Evolutionary conservation across 1,140 invertebrate genomes (phyloP), one percentile per base, ranked within the genome.

Genomic region (Zeugodacus cucurbitae): DNA sequence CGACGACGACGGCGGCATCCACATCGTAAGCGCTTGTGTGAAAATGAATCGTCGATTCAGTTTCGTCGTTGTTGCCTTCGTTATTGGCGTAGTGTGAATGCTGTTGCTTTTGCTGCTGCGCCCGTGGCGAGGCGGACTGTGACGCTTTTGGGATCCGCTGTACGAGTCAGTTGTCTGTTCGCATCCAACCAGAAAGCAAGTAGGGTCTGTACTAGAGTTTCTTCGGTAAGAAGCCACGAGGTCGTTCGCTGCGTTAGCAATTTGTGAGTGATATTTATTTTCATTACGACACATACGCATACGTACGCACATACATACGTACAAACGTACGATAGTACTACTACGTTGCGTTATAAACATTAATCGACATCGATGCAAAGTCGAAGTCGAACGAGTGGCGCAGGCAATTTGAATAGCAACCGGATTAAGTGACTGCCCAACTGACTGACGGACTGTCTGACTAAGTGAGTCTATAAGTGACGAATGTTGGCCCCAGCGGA

Each of bases 221-320:
- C 91, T 91, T 91, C 91, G 91, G 92, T 92, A 90, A 91, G 92
- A 93, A 93, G 92, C 92, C 92, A 93, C 92, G 92, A 93, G 92
- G 92, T 93, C 91, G 91, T 92, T 87, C 88, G 78, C 48, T 88
- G 44, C 57, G 58, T 78, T 87, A 88, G 54, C 67, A 86, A 86
- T 86, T 86, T 82, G 74, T 82, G 74, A 82, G 37, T 82, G 74
- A 82, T 82, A 48, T 82, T 82, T 82, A 44, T 82, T 26, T 82
- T 82, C 41, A 82, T 48, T 78, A n/a, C 37, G 20, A 8, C 10
- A 44, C 41, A 44, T 44, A 44, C 41, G 41, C 41, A 44, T 44
- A 44, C 41, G 41, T 44, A 8, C 41, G 10, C 10, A 44, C 41
- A 10, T 44, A 8, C 7, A 44, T 44, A 48, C 44, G 44, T 10